Percentiles rank a stretch among this genome's conserved stretches.
Evolutionary conservation across 2,797 vertebrate genomes (phyloP).

Genomic region (Sphenodon punctatus): DNA sequence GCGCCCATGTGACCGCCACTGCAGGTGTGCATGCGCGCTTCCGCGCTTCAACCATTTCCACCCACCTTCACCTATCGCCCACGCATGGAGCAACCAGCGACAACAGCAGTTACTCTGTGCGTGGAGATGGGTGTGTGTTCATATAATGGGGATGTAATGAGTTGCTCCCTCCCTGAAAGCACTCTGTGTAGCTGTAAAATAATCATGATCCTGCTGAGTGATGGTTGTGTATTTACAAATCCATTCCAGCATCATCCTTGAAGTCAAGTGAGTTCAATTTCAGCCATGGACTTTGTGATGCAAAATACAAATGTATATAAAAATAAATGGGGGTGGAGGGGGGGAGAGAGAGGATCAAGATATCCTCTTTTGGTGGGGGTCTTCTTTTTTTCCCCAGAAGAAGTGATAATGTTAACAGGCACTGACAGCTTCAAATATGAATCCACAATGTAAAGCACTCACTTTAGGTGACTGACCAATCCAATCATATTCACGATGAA

Average conservation of each 20-base stretch:
- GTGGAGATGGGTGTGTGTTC: too few relatives aligned
- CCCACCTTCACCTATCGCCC: too few relatives aligned
- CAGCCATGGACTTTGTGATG: neutral
- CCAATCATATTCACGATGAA: neutral
- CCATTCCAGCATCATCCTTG: neutral
- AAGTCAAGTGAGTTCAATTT: neutral
- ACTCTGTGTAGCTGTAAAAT: neutral
- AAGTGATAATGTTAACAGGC: neutral
- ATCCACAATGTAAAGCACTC: neutral
- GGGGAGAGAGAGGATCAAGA: neutral
- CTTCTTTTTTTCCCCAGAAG: neutral
- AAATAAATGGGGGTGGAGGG: neutral
- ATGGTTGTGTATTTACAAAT: neutral
- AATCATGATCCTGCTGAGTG: neutral
- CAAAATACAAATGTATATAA: neutral
- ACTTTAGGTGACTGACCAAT: neutral
- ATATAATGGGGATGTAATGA: too few relatives aligned
- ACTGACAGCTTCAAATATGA: neutral
- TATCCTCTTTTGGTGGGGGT: too few relatives aligned
- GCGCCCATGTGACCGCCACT: too few relatives aligned
- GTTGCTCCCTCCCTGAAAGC: neutral
- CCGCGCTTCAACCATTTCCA: too few relatives aligned
- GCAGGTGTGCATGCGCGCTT: too few relatives aligned
- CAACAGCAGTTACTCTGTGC: too few relatives aligned
- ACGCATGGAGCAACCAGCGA: too few relatives aligned